Conservation (phyloP, 2,113 vertebrate species). For the Heliornis fulica region DNA sequence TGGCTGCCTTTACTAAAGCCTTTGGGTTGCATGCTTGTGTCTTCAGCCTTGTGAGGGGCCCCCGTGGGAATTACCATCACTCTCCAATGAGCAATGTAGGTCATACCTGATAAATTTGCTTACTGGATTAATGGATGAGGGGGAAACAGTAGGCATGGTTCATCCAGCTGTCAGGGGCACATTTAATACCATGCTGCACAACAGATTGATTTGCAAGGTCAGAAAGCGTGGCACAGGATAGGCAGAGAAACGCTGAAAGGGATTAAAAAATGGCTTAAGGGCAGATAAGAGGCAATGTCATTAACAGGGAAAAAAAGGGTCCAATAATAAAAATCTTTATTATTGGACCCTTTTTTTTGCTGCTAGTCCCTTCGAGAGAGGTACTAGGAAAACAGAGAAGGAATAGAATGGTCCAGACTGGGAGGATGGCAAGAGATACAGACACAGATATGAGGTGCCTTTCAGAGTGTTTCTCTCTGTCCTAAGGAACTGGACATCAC, state of each 20-base stretch:
- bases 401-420: neutral
- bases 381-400: neutral
- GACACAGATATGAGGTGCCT: neutral
- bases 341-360: neutral
- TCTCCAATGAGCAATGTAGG: neutral
- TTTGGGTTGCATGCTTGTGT: neutral
- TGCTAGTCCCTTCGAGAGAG: neutral
- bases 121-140: neutral
- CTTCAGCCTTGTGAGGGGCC: neutral
- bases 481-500: neutral
- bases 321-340: too few relatives aligned
- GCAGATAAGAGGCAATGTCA: neutral
- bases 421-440: neutral
- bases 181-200: neutral
- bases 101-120: slow-evolving; percentile 10
- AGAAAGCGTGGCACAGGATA: neutral
- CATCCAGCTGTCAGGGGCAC: neutral
- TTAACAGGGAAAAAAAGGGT: neutral
- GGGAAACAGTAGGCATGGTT: neutral
- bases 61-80: accelerated
- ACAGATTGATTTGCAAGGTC: neutral
- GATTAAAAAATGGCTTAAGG: neutral
- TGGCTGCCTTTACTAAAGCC: neutral
- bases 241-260: neutral
- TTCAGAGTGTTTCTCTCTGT: neutral